Percentiles rank a stretch among this genome's conserved stretches.
These are phyloP conservation scores for Zaprionus inermis DNA, from an alignment of 1,140 invertebrate genomes.

Conservation along the genomic window DNA sequence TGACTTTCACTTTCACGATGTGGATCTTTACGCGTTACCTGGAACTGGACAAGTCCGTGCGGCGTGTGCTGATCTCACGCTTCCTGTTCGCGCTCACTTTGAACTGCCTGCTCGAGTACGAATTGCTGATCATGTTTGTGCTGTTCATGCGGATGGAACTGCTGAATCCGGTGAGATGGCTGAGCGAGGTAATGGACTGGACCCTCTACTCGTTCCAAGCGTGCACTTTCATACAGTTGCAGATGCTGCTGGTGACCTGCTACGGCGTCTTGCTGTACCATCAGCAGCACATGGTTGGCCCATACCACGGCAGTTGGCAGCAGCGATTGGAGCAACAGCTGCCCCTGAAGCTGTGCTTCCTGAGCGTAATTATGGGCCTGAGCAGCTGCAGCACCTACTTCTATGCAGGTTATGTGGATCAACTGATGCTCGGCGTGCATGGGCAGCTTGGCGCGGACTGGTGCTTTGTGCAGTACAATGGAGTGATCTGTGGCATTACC, in stretches of 20 bases:
- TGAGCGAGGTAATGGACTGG: not conserved
- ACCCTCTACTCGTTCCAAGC: constrained; percentile 7
- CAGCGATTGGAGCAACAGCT: not conserved
- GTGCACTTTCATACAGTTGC: not conserved
- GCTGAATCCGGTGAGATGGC: not conserved
- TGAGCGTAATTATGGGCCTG: not conserved
- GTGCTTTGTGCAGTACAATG: constrained; percentile 1
- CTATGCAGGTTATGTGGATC: constrained; percentile 22
- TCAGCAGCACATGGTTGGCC: constrained; percentile 32
- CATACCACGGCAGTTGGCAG: not conserved
- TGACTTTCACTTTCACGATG: not conserved
- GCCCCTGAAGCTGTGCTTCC: not conserved
- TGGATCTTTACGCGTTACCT: not conserved
- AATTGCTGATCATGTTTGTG: constrained; percentile 25
- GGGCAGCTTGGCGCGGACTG: not conserved
- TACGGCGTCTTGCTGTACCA: constrained; percentile 39
- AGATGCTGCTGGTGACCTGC: not conserved
- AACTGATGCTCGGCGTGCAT: not conserved
- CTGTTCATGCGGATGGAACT: constrained; percentile 5
- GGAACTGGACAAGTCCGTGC: not conserved
- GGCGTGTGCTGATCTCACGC: constrained; percentile 21
- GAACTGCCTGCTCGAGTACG: constrained; percentile 28
- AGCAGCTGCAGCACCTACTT: constrained; percentile 22
- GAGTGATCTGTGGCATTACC: not conserved
- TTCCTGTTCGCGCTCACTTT: constrained; percentile 19